phyloP scores from a whole-genome alignment of 1,140 invertebrate genomes.

The Achatina immaculata region DNA sequence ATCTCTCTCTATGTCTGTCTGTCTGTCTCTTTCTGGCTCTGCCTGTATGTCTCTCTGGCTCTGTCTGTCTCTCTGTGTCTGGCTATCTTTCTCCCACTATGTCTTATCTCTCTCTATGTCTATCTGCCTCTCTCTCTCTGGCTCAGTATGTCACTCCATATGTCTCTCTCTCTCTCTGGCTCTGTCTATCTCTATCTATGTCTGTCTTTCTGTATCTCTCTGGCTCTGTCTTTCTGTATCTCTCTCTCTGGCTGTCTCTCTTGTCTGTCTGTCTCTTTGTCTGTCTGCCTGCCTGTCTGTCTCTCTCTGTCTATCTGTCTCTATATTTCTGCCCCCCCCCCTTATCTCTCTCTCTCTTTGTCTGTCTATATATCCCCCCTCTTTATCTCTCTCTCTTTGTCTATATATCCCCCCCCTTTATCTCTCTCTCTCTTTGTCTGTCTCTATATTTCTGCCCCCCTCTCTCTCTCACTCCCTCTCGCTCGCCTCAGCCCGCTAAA shows the following conservation, averaged over 20 bases:
- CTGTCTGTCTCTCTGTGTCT: conserved; percentile 6
- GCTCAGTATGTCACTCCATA: no score
- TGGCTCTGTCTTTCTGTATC: conserved; percentile 8
- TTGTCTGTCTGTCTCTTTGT: no score
- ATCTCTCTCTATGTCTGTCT: background rate
- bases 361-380: conserved; percentile 24
- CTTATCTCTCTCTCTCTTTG: conserved; percentile 23
- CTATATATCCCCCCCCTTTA: background rate
- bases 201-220: no score
- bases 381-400: conserved; percentile 20
- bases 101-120: no score
- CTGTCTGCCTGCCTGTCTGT: no score
- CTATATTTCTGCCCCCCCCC: background rate
- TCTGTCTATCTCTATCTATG: background rate
- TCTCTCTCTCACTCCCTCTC: conserved; percentile 24
- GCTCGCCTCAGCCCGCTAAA: background rate
- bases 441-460: no score
- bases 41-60: background rate
- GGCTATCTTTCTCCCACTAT: background rate
- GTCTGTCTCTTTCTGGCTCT: conserved; percentile 1
- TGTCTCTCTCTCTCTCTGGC: no score
- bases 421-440: no score
- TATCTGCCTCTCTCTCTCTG: background rate
- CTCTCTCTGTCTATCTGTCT: no score
- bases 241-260: conserved; percentile 16